Conservation (phyloP, 2,888 invertebrate genomes). For the Tuta absoluta region DNA sequence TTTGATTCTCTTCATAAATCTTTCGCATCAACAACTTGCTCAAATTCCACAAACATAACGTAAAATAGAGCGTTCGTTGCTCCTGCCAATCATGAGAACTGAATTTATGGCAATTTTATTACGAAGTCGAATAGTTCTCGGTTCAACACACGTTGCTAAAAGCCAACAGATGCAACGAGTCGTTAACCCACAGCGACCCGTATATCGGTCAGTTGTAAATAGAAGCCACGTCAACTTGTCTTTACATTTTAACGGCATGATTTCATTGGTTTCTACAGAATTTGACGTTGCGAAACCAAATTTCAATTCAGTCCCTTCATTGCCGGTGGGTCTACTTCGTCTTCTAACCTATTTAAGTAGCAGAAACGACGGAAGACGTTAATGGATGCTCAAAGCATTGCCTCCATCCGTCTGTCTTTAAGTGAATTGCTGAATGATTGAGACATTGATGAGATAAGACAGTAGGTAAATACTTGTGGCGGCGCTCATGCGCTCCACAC, state of each 20-base stretch:
- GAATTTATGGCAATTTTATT: slow-evolving; percentile 17
- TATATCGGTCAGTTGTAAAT: slow-evolving; percentile 33
- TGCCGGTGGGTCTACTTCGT: too few relatives aligned
- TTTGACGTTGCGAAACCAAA: slow-evolving; percentile 1
- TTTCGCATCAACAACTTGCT: not conserved
- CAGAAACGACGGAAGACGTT: too few relatives aligned
- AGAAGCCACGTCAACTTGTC: slow-evolving; percentile 29
- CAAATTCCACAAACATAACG: not conserved
- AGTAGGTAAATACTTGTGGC: too few relatives aligned
- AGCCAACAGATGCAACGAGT: slow-evolving; percentile 19
- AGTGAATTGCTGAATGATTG: too few relatives aligned
- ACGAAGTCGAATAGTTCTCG: slow-evolving; percentile 9
- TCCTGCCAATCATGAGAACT: slow-evolving; percentile 1
- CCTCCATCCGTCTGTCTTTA: too few relatives aligned
- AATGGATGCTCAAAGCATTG: too few relatives aligned
- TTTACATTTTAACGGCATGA: slow-evolving; percentile 12
- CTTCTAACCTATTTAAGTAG: too few relatives aligned
- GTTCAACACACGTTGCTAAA: slow-evolving; percentile 4
- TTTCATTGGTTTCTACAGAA: not conserved
- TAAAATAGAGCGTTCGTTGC: slow-evolving; percentile 2
- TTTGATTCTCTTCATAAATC: not conserved
- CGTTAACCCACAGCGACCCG: slow-evolving; percentile 29
- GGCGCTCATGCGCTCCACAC: too few relatives aligned
- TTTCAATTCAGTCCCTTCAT: not conserved
- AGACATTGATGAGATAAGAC: too few relatives aligned